Base-by-base conservation (phyloP, 2,113 vertebrate genomes). In the Laterallus jamaicensis region DNA sequence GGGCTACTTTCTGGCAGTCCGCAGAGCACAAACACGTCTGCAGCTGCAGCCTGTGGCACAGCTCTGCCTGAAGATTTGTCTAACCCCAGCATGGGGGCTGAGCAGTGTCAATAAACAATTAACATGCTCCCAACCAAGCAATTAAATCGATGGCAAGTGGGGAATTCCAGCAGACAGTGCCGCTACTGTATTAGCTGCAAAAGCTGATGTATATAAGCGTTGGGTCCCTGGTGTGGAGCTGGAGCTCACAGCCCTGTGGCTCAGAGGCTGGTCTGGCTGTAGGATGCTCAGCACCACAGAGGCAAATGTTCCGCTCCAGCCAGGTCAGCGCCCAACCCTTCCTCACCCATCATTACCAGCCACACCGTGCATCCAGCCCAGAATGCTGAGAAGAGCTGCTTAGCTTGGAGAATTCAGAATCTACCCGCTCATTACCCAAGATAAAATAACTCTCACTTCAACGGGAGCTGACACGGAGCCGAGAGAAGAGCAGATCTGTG, bases 81-180 rank as follows among this genome's bases (percentile, higher is more conserved):
- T 92, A 94, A 94, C 83, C 93, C 76, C 87, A 77, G 95, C 82
- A 74, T 8, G 35, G 54, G 75, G 86, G 56, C 49, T 76, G 32
- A 87, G 37, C 54, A 89, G 75, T 80, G 92, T 96, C 92, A 96
- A 94, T 89, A 97, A 93, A 94, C 91, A 93, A 95, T 96, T 90
- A 93, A 85, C 73, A 77, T 32, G 63, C 78, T 69, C 71, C 90
- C 70, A 87, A 80, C 62, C 77, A 93, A 92, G 88, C 88, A 95
- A 95, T 94, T 96, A 96, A 87, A 91, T 91, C 89, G 86, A 63
- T 49, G 62, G 89, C 59, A 92, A 96, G 56, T 20, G 44, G 82
- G 62, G 63, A 87, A 95, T 80, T 84, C 84, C 69, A 90, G 77
- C 85, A 95, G 80, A 77, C 66, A 92, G 82, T 32, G 50, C 66